A percentile compares a stretch with the other conserved stretches of the same genome.
Conservation (phyloP, 2,113 vertebrate genomes). For the Ophthalmolycus amberensis region DNA sequence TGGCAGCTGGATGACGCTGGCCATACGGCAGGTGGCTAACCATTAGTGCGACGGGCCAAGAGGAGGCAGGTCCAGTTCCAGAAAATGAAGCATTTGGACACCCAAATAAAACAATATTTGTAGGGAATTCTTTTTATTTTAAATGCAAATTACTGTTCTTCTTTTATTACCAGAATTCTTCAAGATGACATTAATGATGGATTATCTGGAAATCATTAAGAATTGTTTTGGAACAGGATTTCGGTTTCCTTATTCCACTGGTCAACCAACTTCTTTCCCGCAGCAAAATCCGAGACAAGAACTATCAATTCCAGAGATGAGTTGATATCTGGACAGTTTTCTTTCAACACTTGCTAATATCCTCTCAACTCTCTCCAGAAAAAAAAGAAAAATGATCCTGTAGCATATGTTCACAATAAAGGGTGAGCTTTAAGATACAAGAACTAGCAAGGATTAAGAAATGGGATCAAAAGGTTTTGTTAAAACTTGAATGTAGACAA, state of each 20-base stretch:
- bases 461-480: constrained; percentile 23
- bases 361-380: constrained; percentile 56
- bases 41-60: constrained; percentile 35
- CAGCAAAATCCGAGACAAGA: constrained; percentile 19
- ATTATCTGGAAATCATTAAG: constrained; percentile 51
- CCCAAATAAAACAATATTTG: constrained; percentile 39
- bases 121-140: constrained; percentile 44
- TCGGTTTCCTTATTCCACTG: constrained; percentile 26
- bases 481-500: constrained; percentile 7
- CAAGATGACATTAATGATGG: constrained; percentile 34
- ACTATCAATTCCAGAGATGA: constrained; percentile 27
- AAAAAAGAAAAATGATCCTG: constrained; percentile 5
- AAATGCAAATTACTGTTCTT: constrained; percentile 40
- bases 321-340: constrained; percentile 30
- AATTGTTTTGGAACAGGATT: constrained; percentile 43
- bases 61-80: constrained; percentile 46
- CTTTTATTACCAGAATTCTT: constrained; percentile 48
- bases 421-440: background rate
- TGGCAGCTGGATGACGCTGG: constrained; percentile 37
- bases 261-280: background rate
- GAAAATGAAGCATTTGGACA: constrained; percentile 42
- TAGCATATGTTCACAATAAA: constrained; percentile 52
- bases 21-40: constrained; percentile 71
- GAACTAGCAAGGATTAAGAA: constrained; percentile 25
- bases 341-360: constrained; percentile 4